Base-by-base conservation (phyloP, 2,888 invertebrate genomes). In the Troglohyphantes excavatus region DNA sequence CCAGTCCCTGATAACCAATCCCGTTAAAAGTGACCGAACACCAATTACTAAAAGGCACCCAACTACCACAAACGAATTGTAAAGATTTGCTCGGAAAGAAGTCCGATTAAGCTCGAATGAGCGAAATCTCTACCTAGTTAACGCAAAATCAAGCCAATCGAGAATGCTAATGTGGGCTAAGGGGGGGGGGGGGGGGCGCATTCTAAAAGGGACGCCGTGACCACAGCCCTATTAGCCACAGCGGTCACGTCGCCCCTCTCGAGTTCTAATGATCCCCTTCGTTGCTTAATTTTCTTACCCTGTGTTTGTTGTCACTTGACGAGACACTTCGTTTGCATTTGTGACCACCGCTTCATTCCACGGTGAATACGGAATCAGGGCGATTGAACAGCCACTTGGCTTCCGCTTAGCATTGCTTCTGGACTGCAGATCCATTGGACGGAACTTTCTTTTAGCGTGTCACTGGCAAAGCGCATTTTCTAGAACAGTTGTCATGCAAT, bases 221-320 rank as follows among this genome's bases (percentile, higher is more conserved):
- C 33, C 46, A 61, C 70, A 43, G 67, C 21, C 29, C 29, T 27
- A 86, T 86, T 86, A 79, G 78, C 63, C 68, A 86, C 70, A 19
- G 43, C 63, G 72, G 86, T 86, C 86, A 86, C 86, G 86, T 86
- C 72, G 39, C 19, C 13, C 26, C 33, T n/a, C 76, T 67, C 39
- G 53, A 61, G 19, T 70, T 72, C 61, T 86, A 86, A 86, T 86
- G 86, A 70, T 78, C 70, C 43, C 78, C 79, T 86, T 78, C 33
- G 33, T 39, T 61, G 61, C 86, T 86, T 79, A 79, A 86, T 86
- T 79, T 86, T 86, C 86, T 86, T 79, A 72, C 72, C 59, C 79
- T 78, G 72, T 86, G 79, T 86, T 79, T 86, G 79, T 86, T 86
- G 86, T 86, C 86, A 86, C 86, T 86, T 86, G 79, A n/a, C 53